Evolutionary conservation across 2,113 vertebrate species (phyloP).

Genomic region (Falco punctatus): DNA sequence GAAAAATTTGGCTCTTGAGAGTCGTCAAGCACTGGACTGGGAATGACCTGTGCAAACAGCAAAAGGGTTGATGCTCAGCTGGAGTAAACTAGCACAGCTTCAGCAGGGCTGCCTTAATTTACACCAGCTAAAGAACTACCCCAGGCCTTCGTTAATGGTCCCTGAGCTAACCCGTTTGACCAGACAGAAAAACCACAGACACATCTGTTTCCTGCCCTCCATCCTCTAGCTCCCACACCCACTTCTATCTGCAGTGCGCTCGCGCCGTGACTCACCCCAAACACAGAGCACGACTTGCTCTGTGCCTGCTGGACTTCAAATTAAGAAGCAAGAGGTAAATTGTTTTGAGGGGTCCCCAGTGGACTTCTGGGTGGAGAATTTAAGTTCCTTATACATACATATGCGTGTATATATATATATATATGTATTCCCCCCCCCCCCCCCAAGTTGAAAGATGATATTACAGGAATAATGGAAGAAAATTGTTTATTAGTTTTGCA

Average conservation of each 20-base stretch:
- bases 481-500: neutral
- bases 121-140: neutral
- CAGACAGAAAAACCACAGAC: slow-evolving; percentile 44
- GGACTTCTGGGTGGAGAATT: slow-evolving; percentile 10
- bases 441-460: neutral
- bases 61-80: neutral
- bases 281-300: neutral
- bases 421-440: too few relatives aligned
- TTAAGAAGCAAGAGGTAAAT: neutral
- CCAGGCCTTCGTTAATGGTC: neutral
- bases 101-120: neutral
- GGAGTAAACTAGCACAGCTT: neutral
- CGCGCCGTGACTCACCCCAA: slow-evolving; percentile 7
- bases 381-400: neutral
- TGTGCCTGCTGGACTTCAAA: neutral
- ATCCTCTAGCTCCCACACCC: slow-evolving; percentile 15
- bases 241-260: slow-evolving; percentile 35
- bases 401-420: too few relatives aligned
- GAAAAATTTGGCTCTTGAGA: neutral
- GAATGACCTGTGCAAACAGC: neutral
- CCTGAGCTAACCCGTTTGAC: neutral
- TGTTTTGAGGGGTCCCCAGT: slow-evolving; percentile 9
- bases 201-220: slow-evolving; percentile 57
- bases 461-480: neutral
- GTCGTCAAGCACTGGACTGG: fast-evolving